Conservation (phyloP, 2,113 vertebrate species). For the Mormoops blainvillei region DNA sequence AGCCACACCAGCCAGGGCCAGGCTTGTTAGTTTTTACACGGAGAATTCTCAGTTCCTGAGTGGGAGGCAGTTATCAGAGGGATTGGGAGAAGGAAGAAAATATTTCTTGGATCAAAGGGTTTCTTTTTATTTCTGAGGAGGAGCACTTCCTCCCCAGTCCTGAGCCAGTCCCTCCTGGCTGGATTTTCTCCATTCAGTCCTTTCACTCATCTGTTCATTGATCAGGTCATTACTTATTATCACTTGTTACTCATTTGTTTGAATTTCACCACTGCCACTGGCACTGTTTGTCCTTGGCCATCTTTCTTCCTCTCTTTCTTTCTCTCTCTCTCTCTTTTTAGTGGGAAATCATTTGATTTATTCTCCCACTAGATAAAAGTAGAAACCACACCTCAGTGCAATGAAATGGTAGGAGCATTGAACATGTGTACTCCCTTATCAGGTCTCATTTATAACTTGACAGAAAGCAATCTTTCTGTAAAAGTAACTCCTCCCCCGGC, state of each 20-base stretch:
- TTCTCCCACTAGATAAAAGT: neutral
- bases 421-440: neutral
- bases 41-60: constrained; percentile 27
- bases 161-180: neutral
- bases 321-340: neutral
- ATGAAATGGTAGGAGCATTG: neutral
- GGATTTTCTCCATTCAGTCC: neutral
- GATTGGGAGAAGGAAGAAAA: neutral
- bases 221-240: neutral
- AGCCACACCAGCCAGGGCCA: too few relatives aligned
- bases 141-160: neutral
- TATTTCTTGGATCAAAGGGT: neutral
- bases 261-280: neutral
- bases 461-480: neutral
- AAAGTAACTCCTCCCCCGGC: neutral
- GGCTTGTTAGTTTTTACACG: constrained; percentile 43
- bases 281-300: neutral
- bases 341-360: neutral
- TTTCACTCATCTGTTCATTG: neutral
- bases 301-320: neutral
- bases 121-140: neutral
- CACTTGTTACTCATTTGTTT: neutral
- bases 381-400: neutral
- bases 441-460: neutral
- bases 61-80: constrained; percentile 27